Percentiles rank a stretch among this genome's conserved stretches.
phyloP scores from a whole-genome alignment of 2,888 invertebrate species.

The Sisyra terminalis region DNA sequence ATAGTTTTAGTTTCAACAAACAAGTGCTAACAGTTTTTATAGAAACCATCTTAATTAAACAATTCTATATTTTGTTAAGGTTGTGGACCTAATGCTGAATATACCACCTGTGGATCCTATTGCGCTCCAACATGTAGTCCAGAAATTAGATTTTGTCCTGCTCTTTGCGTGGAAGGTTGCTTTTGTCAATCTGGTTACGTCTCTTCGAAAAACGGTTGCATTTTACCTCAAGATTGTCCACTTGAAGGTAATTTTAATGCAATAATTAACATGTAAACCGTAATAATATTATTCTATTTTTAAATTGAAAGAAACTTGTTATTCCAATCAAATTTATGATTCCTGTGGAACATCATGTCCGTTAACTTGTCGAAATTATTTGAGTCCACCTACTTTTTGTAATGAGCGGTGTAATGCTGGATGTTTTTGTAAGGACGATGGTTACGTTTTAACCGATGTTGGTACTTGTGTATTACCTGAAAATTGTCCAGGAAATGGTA shows the following conservation, averaged over 20 bases:
- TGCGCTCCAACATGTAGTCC: background rate
- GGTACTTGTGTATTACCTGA: slow-evolving; percentile 1
- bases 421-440: slow-evolving; percentile 1
- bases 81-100: background rate
- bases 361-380: background rate
- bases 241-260: background rate
- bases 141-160: background rate
- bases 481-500: background rate
- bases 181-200: background rate
- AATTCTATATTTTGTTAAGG: no score
- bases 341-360: slow-evolving; percentile 1
- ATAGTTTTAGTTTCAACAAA: no score
- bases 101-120: background rate
- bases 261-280: no score
- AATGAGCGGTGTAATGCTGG: background rate
- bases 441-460: background rate
- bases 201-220: background rate
- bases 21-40: no score
- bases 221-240: background rate
- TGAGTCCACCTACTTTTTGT: background rate
- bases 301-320: slow-evolving; percentile 3
- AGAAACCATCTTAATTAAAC: no score
- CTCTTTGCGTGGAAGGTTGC: background rate
- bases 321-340: background rate
- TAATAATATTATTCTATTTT: no score